phyloP scores from a whole-genome alignment of 2,797 vertebrate species.

The Alfaro cultratus region DNA sequence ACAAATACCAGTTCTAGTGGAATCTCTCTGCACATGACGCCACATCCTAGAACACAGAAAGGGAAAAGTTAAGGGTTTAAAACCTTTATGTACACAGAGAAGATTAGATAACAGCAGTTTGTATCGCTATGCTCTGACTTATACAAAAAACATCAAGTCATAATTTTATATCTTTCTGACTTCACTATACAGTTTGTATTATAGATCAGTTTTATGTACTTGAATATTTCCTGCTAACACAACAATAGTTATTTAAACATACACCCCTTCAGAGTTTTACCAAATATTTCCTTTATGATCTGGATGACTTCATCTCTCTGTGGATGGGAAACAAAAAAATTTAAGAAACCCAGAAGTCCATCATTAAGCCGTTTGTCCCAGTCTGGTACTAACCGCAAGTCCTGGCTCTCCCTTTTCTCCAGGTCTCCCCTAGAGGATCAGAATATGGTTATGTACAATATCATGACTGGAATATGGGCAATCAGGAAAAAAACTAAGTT shows the following conservation, averaged over 20 bases:
- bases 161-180: background rate
- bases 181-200: background rate
- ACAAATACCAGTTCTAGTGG: conserved; percentile 89
- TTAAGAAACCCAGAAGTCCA: background rate
- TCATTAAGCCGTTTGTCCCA: background rate
- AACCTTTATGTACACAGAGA: background rate
- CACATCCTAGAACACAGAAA: conserved; percentile 80
- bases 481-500: background rate
- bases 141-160: background rate
- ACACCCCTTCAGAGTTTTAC: conserved; percentile 63
- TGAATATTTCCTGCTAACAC: background rate
- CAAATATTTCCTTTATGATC: conserved; percentile 88
- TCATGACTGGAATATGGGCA: background rate
- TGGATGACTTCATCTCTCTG: conserved; percentile 88
- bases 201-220: background rate
- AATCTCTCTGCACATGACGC: conserved; percentile 80
- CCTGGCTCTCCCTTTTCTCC: conserved; percentile 87
- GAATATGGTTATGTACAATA: conserved; percentile 1
- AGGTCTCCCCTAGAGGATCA: conserved; percentile 75
- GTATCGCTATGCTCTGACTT: background rate
- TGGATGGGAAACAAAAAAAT: background rate
- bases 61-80: background rate
- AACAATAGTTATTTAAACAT: background rate
- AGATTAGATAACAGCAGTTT: too few relatives aligned
- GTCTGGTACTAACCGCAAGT: conserved; percentile 81